Evolutionary conservation across 1,140 invertebrate species (phyloP), one percentile per base, ranked within the genome.

Genomic region (Drosophila malerkotliana): DNA sequence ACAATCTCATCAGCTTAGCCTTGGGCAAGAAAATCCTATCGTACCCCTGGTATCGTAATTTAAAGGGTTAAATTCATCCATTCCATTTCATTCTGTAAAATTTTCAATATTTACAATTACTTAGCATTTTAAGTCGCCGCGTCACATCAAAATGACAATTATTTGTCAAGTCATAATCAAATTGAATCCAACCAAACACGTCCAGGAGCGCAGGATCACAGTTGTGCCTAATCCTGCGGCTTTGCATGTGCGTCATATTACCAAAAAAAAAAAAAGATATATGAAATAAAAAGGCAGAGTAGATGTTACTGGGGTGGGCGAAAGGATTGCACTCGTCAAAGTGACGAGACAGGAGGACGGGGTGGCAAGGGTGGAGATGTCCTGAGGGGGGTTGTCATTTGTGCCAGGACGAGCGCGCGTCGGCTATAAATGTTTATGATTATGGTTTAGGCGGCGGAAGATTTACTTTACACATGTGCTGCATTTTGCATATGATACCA

Each of bases 131-230:
- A 82, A 87, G 79, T 83, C 83, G 79, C 57, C 67, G 72, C 79
- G 56, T 88, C 84, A 88, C 83, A 88, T 88, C 79, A 83, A 77
- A 77, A 79, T 83, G 83, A 88, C 83, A 88, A 88, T 88, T 88
- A 88, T 88, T 88, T 88, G 83, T 88, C 83, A 88, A 88, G 84
- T 88, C 83, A 88, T 83, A 83, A 88, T 79, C 83, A 88, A 88
- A 88, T 88, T 88, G 80, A 77, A 69, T 77, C 60, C 63, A 57
- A 41, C 34, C 30, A 7, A 26, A 66, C 66, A 48, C 67, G 58
- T 37, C 32, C 47, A 69, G 59, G 58, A 64, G 59, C 39, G 49
- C 21, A 74, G 71, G 61, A 73, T 64, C 83, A 88, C 83, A 88
- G 83, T 88, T 88, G 83, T 83, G 69, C 68, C 75, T 88, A 88